phyloP scores from a whole-genome alignment of 2,888 invertebrate genomes.

The Dynastes maya region DNA sequence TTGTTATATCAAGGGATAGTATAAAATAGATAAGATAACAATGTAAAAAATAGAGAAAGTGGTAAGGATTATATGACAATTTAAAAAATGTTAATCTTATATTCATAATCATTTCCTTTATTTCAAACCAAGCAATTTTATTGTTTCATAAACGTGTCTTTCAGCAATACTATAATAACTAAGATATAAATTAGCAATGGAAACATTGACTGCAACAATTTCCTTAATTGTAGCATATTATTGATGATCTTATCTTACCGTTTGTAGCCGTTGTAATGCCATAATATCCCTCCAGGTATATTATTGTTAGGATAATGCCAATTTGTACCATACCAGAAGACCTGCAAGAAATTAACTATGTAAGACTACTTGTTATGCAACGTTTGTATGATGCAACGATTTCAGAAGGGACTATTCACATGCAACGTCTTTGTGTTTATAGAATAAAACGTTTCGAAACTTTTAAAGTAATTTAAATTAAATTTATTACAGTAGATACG shows the following conservation, averaged over 20 bases:
- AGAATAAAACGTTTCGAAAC: constrained; percentile 17
- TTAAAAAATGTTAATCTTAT: too few species aligned
- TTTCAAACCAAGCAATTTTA: background rate
- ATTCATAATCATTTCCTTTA: too few species aligned
- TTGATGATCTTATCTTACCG: constrained; percentile 24
- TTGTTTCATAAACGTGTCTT: background rate
- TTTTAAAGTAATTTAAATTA: constrained; percentile 25
- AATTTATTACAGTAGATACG: background rate
- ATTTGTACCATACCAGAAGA: constrained; percentile 29
- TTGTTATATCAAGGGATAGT: too few species aligned
- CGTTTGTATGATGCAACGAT: background rate
- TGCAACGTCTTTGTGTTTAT: background rate
- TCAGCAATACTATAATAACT: background rate
- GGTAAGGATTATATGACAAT: too few species aligned
- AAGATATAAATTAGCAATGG: background rate
- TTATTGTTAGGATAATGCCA: constrained; percentile 13
- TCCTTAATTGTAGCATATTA: constrained; percentile 17
- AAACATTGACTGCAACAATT: background rate
- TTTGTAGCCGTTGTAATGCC: background rate
- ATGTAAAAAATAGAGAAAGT: too few species aligned
- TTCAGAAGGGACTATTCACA: background rate
- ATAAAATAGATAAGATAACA: too few species aligned
- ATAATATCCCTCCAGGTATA: constrained; percentile 14
- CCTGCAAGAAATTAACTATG: constrained; percentile 26
- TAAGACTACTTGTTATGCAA: constrained; percentile 15